Conservation (phyloP, 2,113 vertebrate genomes). For the Cyanoderma ruficeps region DNA sequence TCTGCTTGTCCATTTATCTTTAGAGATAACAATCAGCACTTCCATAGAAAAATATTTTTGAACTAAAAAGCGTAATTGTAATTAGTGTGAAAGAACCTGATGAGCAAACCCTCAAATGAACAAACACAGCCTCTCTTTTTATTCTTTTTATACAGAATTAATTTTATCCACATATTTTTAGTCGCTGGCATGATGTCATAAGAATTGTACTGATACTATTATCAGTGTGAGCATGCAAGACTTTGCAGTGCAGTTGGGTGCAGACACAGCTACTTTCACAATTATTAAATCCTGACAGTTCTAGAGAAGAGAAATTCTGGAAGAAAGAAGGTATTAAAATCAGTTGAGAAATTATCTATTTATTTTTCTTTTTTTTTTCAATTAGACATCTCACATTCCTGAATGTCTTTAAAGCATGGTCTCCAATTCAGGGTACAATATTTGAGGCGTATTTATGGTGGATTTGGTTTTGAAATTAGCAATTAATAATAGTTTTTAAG, state of each 20-base stretch:
- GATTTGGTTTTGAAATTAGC: neutral
- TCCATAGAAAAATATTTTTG: slow-evolving; percentile 21
- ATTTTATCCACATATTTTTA: neutral
- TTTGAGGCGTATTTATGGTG: neutral
- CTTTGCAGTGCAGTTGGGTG: neutral
- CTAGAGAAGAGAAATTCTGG: neutral
- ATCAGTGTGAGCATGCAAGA: neutral
- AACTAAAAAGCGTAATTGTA: neutral
- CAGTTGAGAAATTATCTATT: neutral
- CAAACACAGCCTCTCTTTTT: neutral
- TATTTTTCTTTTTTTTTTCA: too few relatives aligned
- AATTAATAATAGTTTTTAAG: neutral
- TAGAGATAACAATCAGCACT: neutral
- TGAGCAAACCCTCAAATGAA: neutral
- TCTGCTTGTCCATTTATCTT: neutral
- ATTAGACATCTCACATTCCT: neutral
- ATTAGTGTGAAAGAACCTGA: slow-evolving; percentile 27
- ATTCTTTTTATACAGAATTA: neutral
- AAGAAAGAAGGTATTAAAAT: neutral
- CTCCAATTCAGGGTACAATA: neutral
- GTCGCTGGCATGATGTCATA: neutral
- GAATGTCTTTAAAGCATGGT: neutral
- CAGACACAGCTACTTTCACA: neutral
- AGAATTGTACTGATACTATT: neutral
- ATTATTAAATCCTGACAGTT: neutral